phyloP scores from a whole-genome alignment of 2,113 vertebrate species.

The Uria lomvia region DNA sequence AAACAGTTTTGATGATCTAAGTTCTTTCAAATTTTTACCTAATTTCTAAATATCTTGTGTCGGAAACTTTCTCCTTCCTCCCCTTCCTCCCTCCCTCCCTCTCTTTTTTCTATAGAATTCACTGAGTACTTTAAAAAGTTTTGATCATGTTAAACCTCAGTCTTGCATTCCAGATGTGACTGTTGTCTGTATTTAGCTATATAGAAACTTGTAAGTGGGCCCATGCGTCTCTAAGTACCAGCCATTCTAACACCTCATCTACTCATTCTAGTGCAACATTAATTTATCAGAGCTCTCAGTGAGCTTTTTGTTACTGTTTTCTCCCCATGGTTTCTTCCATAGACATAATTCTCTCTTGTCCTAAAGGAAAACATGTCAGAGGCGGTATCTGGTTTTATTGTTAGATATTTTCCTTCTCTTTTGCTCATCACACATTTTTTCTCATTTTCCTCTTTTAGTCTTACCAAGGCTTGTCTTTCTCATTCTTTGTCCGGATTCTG shows the following conservation, averaged over 20 bases:
- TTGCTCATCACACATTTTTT: not conserved
- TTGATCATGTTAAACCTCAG: not conserved
- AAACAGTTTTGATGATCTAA: not conserved
- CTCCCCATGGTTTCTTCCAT: not conserved
- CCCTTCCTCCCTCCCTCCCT: fast-evolving
- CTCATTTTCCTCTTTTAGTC: not conserved
- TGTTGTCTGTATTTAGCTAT: not conserved
- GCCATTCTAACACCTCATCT: not conserved
- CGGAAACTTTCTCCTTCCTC: not conserved
- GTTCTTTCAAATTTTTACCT: not conserved
- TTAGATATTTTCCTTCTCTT: not conserved
- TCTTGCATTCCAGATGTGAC: not conserved
- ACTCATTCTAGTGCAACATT: not conserved
- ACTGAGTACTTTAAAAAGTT: not conserved
- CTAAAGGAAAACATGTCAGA: not conserved
- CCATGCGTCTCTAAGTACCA: not conserved
- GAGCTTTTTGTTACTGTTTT: not conserved
- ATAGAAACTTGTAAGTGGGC: not conserved
- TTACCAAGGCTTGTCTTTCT: not conserved
- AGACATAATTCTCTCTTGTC: not conserved
- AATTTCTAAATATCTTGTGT: not conserved
- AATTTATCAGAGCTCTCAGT: not conserved
- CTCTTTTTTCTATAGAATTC: not conserved
- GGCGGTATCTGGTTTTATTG: not conserved
- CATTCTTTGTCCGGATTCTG: not conserved